Percentiles rank a stretch among this genome's conserved stretches.
Conservation (phyloP, 2,888 invertebrate species). For the Tetropium fuscum region DNA sequence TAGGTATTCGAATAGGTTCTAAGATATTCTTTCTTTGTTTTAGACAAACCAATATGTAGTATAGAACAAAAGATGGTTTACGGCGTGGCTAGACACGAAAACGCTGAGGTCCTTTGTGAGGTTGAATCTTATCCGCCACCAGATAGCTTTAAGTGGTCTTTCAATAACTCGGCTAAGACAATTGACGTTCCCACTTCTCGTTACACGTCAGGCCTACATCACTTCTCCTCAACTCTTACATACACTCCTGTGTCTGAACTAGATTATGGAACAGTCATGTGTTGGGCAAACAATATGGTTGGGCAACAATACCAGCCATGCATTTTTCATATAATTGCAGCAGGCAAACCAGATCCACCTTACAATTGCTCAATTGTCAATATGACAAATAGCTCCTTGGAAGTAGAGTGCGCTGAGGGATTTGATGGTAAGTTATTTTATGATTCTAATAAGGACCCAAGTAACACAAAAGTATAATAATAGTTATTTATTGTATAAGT, state of each 20-base stretch:
- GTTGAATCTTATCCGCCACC: slow-evolving; percentile 89
- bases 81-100: slow-evolving; percentile 86
- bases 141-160: slow-evolving; percentile 87
- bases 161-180: slow-evolving; percentile 89
- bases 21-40: slow-evolving; percentile 40
- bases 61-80: slow-evolving; percentile 82
- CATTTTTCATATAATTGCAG: slow-evolving; percentile 79
- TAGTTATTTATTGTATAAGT: no score
- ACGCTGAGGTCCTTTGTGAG: slow-evolving; percentile 82
- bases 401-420: slow-evolving; percentile 78
- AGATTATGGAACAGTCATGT: slow-evolving; percentile 79
- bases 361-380: slow-evolving; percentile 82
- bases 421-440: slow-evolving; percentile 80
- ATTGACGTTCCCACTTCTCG: slow-evolving; percentile 80
- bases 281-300: slow-evolving; percentile 78
- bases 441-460: no score
- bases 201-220: slow-evolving; percentile 69
- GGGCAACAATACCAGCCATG: slow-evolving; percentile 81
- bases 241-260: slow-evolving; percentile 82
- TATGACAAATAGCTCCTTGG: slow-evolving; percentile 82
- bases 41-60: slow-evolving; percentile 88
- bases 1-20: no score
- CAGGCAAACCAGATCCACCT: slow-evolving; percentile 82
- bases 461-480: no score
- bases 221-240: slow-evolving; percentile 75